Base-by-base conservation (phyloP, 2,797 vertebrate genomes). In the Heterohyrax brucei region DNA sequence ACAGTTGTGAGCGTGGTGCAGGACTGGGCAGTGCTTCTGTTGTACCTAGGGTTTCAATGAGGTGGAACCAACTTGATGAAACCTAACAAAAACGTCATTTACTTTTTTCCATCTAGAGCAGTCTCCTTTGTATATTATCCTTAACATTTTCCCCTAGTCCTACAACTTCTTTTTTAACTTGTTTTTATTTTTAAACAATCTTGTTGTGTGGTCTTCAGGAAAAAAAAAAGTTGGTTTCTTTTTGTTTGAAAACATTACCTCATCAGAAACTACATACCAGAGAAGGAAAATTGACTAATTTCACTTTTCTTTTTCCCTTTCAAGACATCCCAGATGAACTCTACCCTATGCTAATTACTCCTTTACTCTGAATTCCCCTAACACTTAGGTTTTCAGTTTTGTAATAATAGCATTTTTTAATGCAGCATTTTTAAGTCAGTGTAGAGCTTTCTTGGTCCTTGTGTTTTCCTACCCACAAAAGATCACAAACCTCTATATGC, bases 241-340 rank as follows among this genome's bases (percentile, higher is more conserved):
- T 46, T 50, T 79, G 6, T 92, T 93, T 89, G n/a, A 82, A 80
- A n/a, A 80, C 7, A 62, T 87, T 95, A 90, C 82, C 76, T 95
- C 44, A 48, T 85, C 21, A 95, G 62, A 94, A 95, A 59, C 77
- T 93, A 61, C 18, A 75, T 88, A 21, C 64, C 46, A 92, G 64
- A 86, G 72, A 56, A 95, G 26, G 48, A 88, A 96, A 95, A 88
- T 72, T 81, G 66, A 85, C 56, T 70, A 93, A 87, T 84, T 95
- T 91, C 21, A 78, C 75, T 93, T 93, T 95, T 94, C n/a, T 64
- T 95, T 88, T 89, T 61, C 22, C 90, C 72, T 5, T 44, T 79
- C 61, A 95, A 79, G 22, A 76, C 73, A 96, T 80, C 44, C 21
- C 39, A 72, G 3, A 61, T 70, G 93, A 88, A 93, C 28, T 92